Base-by-base conservation (phyloP, 2,888 invertebrate genomes). In the Leptopilina myrica region DNA sequence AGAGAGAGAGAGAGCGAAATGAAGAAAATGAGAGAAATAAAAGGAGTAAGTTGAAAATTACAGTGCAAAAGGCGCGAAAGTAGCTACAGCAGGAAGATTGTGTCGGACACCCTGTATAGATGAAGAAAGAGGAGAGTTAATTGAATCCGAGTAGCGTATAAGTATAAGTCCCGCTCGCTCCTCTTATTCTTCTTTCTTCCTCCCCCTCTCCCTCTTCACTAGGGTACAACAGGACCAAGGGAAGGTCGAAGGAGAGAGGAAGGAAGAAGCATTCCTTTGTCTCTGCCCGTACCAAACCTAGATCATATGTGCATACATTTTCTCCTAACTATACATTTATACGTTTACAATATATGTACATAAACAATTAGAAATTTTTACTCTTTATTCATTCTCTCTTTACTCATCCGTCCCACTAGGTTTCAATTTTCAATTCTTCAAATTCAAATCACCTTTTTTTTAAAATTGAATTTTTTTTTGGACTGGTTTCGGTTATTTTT, bases 111-210 rank as follows among this genome's bases (percentile, higher is more conserved):
- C 86, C 85, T 84, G 86, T 87, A 87, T 87, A 88, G 88, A 85
- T 76, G 79, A 80, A 85, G 86, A 88, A 89, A 89, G 87, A 87
- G 87, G 88, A 89, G 89, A 89, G 90, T 90, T 91, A 91, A 91
- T 91, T 91, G 91, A 91, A 91, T 91, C 90, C 90, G 90, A 91
- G 90, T 89, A 91, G 90, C 90, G 91, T 91, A 91, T 91, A 91
- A 91, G 91, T 91, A 91, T 91, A 91, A 91, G 91, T 87, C 83
- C 83, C 82, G 84, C 83, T 88, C 87, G 87, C 88, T 89, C 86
- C 86, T 88, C 87, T 89, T 89, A 87, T 89, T 90, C 89, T 88
- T 89, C 89, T 89, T 90, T 89, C 89, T 87, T 87, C 85, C 86
- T 84, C 83, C 81, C 82, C 78, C 79, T 80, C 76, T 76, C 82